Evolutionary conservation across 2,797 vertebrate species (phyloP), one percentile per base, ranked within the genome.

Genomic region (Cheirogaleus major): DNA sequence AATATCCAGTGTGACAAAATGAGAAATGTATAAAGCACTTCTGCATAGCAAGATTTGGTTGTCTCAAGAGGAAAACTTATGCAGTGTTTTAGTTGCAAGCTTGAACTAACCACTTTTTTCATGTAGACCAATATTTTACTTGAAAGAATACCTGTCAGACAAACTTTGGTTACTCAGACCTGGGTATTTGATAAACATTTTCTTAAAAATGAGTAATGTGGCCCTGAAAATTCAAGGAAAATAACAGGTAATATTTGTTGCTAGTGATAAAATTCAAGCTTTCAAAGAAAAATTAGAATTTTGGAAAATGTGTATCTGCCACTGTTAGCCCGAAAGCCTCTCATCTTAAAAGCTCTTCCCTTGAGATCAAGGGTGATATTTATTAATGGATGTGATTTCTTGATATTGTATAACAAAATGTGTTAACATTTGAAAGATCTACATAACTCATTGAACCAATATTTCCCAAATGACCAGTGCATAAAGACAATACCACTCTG

Each of bases 371-470:
- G 25, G 11, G 35, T 79, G 45, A 70, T 88, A 48, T 48, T 78
- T 88, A 48, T 41, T 78, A 87, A 83, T 87, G 32, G 35, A 57
- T 95, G 38, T 91, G 70, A 55, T 80, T 61, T 93, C 59, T 87
- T 50, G 27, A 76, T 65, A 35, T 2, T 73, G 3, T 65, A 35
- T 86, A 11, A 32, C 12, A 83, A 88, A 72, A 43, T 82, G 0
- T 88, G 32, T 48, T 41, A 72, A n/a, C 27, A 43, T 63, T 48
- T 84, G 32, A 61, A 90, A 90, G 55, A 59, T 88, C 45, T 78
- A 22, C 15, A 18, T 59, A 63, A 50, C 22, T 79, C 67, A 75
- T 0, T 83, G 22, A 90, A 43, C 9, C 18, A 25, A 1, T 81
- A 22, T 30, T 83, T 93, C 92, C 67, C 59, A 81, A 57, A 35